Evolutionary conservation across 2,888 invertebrate species (phyloP).

Genomic region (Ptychoptera contaminata): DNA sequence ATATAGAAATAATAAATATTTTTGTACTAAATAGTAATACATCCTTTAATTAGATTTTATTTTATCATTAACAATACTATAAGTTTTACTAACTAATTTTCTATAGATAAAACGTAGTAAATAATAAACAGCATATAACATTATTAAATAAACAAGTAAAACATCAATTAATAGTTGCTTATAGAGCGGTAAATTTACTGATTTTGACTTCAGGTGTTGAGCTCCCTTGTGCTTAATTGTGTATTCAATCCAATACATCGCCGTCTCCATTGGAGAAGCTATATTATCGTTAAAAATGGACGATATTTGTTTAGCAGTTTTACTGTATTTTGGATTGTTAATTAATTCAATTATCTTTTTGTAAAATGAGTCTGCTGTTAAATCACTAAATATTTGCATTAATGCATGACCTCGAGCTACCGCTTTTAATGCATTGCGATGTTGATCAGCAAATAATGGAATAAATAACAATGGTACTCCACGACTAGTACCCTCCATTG

Average conservation of each 20-base stretch:
- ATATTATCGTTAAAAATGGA: conserved; percentile 38
- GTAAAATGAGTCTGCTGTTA: conserved; percentile 25
- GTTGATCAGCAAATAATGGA: conserved; percentile 32
- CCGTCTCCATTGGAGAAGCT: conserved; percentile 37
- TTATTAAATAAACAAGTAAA: conserved; percentile 25
- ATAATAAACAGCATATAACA: conserved; percentile 5
- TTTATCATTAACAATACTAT: too few species aligned
- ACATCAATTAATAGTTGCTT: conserved; percentile 35
- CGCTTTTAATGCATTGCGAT: conserved; percentile 27
- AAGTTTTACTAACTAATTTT: too few species aligned
- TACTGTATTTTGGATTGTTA: conserved; percentile 25
- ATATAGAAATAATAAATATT: too few species aligned
- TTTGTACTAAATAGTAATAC: too few species aligned
- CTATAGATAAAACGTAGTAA: too few species aligned
- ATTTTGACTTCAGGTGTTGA: conserved; percentile 26
- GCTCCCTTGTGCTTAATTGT: conserved; percentile 32
- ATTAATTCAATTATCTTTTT: conserved; percentile 24
- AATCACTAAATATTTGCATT: conserved; percentile 21
- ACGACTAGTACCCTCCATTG: conserved; percentile 30
- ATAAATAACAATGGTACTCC: conserved; percentile 32
- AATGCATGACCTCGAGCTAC: conserved; percentile 28
- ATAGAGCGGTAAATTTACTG: conserved; percentile 27
- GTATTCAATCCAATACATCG: conserved; percentile 45
- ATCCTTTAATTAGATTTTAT: too few species aligned
- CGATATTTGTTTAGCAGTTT: conserved; percentile 31